Evolutionary conservation across 2,797 vertebrate genomes (phyloP).

Genomic region (Melanotaenia nigrans): DNA sequence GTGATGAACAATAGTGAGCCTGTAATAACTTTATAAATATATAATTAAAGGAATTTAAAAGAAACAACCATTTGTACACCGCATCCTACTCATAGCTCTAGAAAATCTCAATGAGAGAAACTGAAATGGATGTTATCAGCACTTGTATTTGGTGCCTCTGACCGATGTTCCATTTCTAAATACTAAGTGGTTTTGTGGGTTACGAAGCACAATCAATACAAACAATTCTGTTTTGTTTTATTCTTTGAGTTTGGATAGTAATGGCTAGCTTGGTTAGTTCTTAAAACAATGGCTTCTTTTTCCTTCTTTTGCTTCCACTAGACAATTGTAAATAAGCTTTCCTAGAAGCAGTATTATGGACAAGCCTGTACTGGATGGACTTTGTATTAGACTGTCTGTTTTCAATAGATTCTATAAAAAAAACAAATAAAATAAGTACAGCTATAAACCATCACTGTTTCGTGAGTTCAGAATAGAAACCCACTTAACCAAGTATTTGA

Average conservation of each 20-base stretch:
- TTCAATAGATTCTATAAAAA: slow-evolving; percentile 74
- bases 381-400: slow-evolving; percentile 83
- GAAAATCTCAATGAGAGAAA: slow-evolving; percentile 76
- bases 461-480: slow-evolving; percentile 82
- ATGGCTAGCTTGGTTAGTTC: slow-evolving; percentile 80
- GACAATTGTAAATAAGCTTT: slow-evolving; percentile 87
- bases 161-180: slow-evolving; percentile 75
- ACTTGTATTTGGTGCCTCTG: slow-evolving; percentile 80
- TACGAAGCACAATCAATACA: slow-evolving; percentile 86
- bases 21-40: slow-evolving; percentile 86
- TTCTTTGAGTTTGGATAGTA: slow-evolving; percentile 72
- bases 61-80: slow-evolving; percentile 77
- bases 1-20: slow-evolving; percentile 72
- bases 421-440: slow-evolving; percentile 50
- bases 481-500: slow-evolving; percentile 83
- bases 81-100: slow-evolving; percentile 82
- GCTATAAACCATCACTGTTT: slow-evolving; percentile 80
- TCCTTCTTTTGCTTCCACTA: slow-evolving; percentile 77
- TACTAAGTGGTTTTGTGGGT: slow-evolving; percentile 83
- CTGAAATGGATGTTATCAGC: slow-evolving; percentile 76
- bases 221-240: slow-evolving; percentile 57
- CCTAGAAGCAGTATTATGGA: slow-evolving; percentile 81
- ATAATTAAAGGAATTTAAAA: slow-evolving; percentile 78
- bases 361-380: slow-evolving; percentile 81
- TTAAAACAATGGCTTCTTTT: slow-evolving; percentile 72